Evolutionary conservation across 1,140 invertebrate genomes (phyloP).

Genomic region (Odontomachus brunneus): DNA sequence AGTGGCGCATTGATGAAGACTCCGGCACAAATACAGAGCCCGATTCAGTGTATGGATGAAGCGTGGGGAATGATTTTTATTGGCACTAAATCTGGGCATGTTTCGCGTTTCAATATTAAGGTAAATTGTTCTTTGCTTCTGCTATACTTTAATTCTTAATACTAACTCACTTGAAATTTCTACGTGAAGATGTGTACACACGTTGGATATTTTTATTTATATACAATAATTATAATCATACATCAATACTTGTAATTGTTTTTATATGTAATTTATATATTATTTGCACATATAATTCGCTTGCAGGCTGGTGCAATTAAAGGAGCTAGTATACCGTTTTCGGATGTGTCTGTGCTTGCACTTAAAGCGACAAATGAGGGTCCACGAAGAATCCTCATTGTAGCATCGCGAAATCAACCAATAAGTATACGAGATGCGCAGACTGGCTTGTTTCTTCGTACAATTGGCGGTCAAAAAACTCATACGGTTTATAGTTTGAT

Average conservation of each 20-base stretch:
- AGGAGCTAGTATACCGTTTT: slow-evolving; percentile 86
- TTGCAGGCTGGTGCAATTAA: slow-evolving; percentile 86
- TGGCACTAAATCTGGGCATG: slow-evolving; percentile 87
- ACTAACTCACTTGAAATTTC: neutral
- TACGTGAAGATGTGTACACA: neutral
- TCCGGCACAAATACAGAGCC: slow-evolving; percentile 86
- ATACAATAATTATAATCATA: slow-evolving; percentile 22
- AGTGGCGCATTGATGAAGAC: slow-evolving; percentile 85
- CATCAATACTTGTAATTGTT: neutral
- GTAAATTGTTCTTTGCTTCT: slow-evolving; percentile 78
- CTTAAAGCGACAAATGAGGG: slow-evolving; percentile 89
- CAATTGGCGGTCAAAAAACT: slow-evolving; percentile 86
- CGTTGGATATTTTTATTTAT: slow-evolving; percentile 16
- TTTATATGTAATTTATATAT: slow-evolving; percentile 15
- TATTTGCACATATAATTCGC: slow-evolving; percentile 29
- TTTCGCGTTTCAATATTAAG: slow-evolving; percentile 87
- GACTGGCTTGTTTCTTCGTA: slow-evolving; percentile 88
- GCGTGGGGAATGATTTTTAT: slow-evolving; percentile 88
- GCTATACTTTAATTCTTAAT: neutral
- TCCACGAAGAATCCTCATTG: slow-evolving; percentile 88
- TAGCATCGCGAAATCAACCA: slow-evolving; percentile 88
- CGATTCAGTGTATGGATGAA: slow-evolving; percentile 88
- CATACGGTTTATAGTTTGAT: slow-evolving; percentile 89
- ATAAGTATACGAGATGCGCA: slow-evolving; percentile 89
- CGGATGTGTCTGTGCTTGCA: slow-evolving; percentile 88